Evolutionary conservation across 2,888 invertebrate species (phyloP), one percentile per base, ranked within the genome.

Genomic region (Pterobdella sp.): DNA sequence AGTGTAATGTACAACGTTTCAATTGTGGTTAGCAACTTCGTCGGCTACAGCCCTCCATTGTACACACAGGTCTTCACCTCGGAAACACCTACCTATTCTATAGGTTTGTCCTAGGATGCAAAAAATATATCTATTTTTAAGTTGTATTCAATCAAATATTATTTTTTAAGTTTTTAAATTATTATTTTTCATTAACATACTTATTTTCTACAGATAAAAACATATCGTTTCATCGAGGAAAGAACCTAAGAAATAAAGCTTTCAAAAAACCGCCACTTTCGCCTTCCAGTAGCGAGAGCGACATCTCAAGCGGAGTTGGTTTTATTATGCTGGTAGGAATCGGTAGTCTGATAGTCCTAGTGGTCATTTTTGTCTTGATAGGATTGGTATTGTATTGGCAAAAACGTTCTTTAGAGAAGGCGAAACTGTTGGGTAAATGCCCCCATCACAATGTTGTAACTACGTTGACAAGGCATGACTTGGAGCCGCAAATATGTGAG

Each of bases 61-160:
- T 22, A 56, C 60, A 56, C 60, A 3, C 60, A 56, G n/a, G 60
- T 56, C 60, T 56, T 56, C 60, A 56, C 60, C 3, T 56, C 60
- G 4, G 60, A 56, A 4, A 26, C 60, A 4, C 60, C 60, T 22
- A 56, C n/a, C 4, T 56, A 56, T 26, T 26, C 60, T 26, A 56
- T 56, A 56, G 60, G 60, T 56, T 56, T 4, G 60, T 56, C 10
- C 10, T 26, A 56, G 3, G 10, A 18, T 42, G 7, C 18, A 14
- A 42, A 14, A 42, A 42, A 18, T 42, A 42, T 14, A 14, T 42
- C 18, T 42, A 18, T 42, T 42, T 42, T 42, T 42, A 14, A 14
- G 7, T 42, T 42, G 42, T 42, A 14, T 42, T 42, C 18, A 14
- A 14, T 42, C 7, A 42, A 42, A 42, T 42, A 42, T 18, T 42